These are phyloP conservation scores for Mormyrus iriodes DNA, from an alignment of 2,113 vertebrate genomes.

Conservation along the genomic window DNA sequence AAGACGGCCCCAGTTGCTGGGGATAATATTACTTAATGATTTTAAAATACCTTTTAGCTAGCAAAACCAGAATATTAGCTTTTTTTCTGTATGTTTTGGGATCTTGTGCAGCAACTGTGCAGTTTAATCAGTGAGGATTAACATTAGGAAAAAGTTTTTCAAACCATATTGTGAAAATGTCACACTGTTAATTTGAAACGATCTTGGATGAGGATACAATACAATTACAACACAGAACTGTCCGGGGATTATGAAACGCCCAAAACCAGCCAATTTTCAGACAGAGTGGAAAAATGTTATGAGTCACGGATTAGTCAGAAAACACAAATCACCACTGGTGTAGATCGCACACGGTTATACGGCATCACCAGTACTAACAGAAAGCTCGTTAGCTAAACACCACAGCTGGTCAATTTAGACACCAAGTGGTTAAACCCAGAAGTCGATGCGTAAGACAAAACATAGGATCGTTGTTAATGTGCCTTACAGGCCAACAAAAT, in stretches of 20 bases:
- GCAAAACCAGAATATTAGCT: neutral
- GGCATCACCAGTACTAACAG: neutral
- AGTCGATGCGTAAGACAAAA: neutral
- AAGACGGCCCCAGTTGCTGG: neutral
- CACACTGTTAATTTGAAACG: neutral
- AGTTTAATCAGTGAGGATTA: neutral
- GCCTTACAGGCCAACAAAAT: neutral
- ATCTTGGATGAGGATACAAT: neutral
- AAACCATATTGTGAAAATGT: neutral
- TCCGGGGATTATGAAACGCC: neutral
- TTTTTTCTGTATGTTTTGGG: neutral
- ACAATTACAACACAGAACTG: neutral
- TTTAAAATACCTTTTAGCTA: neutral
- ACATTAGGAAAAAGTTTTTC: too few species aligned
- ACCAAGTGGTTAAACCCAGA: neutral
- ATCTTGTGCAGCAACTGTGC: neutral
- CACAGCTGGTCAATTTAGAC: neutral
- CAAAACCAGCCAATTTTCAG: neutral
- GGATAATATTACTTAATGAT: neutral
- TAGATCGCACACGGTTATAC: neutral
- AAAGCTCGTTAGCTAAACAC: neutral
- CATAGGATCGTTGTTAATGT: neutral
- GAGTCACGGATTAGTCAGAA: neutral
- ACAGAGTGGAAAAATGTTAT: neutral
- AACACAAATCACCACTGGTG: neutral